phyloP scores from a whole-genome alignment of 2,888 invertebrate species.

The Drosophila melanosoma region DNA sequence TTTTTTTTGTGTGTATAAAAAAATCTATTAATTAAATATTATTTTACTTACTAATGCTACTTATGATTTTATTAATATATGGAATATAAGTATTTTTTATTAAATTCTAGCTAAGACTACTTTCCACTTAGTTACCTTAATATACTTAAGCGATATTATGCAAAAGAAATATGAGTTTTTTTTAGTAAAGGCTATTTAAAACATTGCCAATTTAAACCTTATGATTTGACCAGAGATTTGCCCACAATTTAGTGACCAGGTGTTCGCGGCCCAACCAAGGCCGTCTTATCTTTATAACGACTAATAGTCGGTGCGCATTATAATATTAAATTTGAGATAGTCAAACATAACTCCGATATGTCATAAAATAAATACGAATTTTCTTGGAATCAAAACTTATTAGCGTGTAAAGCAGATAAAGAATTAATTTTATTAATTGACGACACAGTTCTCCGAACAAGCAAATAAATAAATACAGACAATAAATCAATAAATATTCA shows the following conservation, averaged over 20 bases:
- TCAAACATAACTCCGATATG: conserved; percentile 7
- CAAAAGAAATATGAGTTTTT: not conserved
- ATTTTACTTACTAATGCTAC: not conserved
- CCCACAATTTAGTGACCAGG: conserved; percentile 5
- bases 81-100: not conserved
- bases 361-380: not conserved
- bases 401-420: not conserved
- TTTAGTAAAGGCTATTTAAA: not conserved
- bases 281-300: conserved; percentile 36
- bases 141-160: not conserved
- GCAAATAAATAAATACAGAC: not conserved
- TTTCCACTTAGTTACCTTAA: not conserved
- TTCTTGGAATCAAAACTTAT: not conserved
- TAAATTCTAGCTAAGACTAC: not conserved
- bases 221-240: not conserved
- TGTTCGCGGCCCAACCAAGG: not conserved
- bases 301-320: conserved; percentile 4
- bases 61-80: not conserved
- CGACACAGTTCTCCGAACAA: not conserved
- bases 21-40: not conserved
- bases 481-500: conserved; percentile 29
- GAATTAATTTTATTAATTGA: not conserved
- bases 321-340: not conserved
- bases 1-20: too few species aligned
- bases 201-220: conserved; percentile 9